Conservation (phyloP, 2,888 invertebrate genomes). For the Pilophorus perplexus region DNA sequence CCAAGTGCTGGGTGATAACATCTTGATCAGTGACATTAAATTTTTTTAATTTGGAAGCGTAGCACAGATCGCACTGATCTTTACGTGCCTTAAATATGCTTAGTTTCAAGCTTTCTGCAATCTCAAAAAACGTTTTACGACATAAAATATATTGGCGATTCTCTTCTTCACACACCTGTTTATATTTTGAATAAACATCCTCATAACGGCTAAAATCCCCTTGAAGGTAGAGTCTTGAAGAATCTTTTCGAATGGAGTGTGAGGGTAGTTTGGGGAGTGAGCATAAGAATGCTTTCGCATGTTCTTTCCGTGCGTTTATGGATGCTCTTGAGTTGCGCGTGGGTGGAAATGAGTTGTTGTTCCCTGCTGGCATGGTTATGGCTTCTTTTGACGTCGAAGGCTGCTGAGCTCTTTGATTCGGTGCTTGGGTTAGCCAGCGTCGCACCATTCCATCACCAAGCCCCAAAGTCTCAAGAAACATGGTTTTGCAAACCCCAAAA, state of each 20-base stretch:
- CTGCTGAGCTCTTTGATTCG: too few species aligned
- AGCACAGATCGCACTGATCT: conserved; percentile 29
- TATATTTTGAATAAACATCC: conserved; percentile 5
- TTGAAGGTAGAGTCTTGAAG: conserved; percentile 17
- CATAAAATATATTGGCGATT: too few species aligned
- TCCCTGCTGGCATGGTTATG: too few species aligned
- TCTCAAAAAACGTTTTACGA: background rate
- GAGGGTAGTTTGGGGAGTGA: background rate
- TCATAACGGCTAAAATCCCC: conserved; percentile 1
- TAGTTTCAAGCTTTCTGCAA: background rate
- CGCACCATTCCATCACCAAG: background rate
- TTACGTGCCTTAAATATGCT: conserved; percentile 18
- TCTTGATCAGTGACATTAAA: background rate
- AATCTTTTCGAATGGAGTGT: background rate
- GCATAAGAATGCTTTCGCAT: too few species aligned
- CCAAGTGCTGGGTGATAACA: background rate
- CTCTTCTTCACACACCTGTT: background rate
- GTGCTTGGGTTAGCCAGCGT: too few species aligned
- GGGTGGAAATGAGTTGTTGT: too few species aligned
- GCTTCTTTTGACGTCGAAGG: too few species aligned
- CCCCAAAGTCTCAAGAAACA: conserved; percentile 11
- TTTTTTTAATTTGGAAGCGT: background rate
- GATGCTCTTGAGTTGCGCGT: too few species aligned
- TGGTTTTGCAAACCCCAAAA: conserved; percentile 2
- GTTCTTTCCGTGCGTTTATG: too few species aligned